phyloP scores from a whole-genome alignment of 2,888 invertebrate species.

The Meiosimyza platycephala region DNA sequence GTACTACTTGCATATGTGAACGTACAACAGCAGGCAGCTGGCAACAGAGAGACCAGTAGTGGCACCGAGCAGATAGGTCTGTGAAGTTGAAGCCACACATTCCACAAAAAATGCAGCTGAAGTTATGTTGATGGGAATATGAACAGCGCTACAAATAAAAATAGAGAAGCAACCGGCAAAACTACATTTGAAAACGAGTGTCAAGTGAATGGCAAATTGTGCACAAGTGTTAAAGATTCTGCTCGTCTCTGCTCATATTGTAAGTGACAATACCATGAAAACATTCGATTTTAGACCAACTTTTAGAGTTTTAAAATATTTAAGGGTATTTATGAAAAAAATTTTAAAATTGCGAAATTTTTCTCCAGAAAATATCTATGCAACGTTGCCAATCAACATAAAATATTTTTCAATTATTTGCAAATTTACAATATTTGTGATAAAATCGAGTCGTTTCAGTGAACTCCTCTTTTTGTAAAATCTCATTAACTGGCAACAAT shows the following conservation, averaged over 20 bases:
- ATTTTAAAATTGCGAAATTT: too few species aligned
- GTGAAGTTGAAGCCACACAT: constrained; percentile 14
- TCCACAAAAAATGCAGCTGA: constrained; percentile 4
- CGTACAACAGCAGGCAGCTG: not conserved
- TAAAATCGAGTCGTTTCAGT: not conserved
- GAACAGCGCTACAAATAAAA: not conserved
- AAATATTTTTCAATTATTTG: constrained; percentile 19
- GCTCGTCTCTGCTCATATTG: too few species aligned
- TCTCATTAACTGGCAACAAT: constrained; percentile 47
- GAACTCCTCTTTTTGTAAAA: constrained; percentile 4
- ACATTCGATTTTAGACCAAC: too few species aligned
- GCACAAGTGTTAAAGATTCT: too few species aligned
- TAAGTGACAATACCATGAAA: too few species aligned
- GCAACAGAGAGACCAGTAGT: not conserved
- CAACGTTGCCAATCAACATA: not conserved
- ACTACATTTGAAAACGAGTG: constrained; percentile 16
- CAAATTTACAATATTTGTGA: constrained; percentile 4
- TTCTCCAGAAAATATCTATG: too few species aligned
- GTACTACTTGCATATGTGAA: not conserved
- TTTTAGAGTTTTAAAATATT: too few species aligned
- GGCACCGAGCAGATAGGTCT: not conserved
- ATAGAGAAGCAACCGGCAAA: not conserved
- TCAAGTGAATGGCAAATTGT: constrained; percentile 17
- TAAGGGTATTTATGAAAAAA: too few species aligned
- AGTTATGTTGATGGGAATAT: constrained; percentile 12